Conservation (phyloP, 2,888 invertebrate genomes). For the Lasioglossum figueresi region DNA sequence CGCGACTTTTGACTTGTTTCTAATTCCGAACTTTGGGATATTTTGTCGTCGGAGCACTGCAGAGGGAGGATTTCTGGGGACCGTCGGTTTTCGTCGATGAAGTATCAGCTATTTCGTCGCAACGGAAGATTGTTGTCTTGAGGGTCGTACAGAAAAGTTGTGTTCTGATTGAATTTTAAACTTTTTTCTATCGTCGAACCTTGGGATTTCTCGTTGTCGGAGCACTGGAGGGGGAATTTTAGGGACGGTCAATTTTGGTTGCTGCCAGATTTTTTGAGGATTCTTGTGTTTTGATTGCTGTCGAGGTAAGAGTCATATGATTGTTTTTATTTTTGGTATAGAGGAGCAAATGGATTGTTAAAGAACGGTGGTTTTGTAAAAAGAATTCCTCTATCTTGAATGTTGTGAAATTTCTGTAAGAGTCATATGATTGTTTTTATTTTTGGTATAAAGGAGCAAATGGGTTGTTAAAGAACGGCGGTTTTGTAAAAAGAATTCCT, state of each 20-base stretch:
- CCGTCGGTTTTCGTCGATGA: no score
- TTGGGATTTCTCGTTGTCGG: not conserved
- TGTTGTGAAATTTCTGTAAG: no score
- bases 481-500: no score
- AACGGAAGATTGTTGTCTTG: not conserved
- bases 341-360: no score
- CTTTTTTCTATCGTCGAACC: not conserved
- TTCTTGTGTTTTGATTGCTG: no score
- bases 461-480: no score
- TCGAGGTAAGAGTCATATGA: not conserved
- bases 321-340: not conserved
- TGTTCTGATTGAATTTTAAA: not conserved
- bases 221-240: not conserved
- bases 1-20: conserved; percentile 33
- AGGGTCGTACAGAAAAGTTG: not conserved
- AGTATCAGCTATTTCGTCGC: not conserved
- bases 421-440: not conserved
- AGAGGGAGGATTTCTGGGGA: not conserved
- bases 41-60: not conserved
- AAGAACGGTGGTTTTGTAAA: no score
- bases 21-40: not conserved
- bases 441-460: not conserved
- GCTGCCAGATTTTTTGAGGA: no score
- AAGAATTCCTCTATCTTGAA: no score
- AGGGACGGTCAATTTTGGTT: no score